Conservation (phyloP, 2,113 vertebrate genomes). For the Equus quagga region DNA sequence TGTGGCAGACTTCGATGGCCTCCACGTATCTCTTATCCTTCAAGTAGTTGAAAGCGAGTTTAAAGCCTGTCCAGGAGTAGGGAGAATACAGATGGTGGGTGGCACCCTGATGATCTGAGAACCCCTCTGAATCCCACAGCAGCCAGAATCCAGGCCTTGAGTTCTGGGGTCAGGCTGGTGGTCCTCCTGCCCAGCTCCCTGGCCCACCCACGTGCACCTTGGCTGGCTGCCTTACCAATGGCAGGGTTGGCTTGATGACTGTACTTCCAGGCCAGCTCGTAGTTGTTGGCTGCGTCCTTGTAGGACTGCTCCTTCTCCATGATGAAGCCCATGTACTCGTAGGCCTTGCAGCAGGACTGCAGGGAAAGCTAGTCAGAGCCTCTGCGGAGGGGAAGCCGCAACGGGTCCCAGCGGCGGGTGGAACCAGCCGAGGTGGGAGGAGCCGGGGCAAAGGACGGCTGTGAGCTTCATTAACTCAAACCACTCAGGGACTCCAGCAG, state of each 20-base stretch:
- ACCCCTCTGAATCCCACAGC: not conserved
- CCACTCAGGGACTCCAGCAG: not conserved
- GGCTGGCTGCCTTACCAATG: conserved; percentile 79
- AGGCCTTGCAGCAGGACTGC: conserved; percentile 90
- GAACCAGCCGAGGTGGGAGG: not conserved
- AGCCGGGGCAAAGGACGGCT: too few relatives aligned
- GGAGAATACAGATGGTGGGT: not conserved
- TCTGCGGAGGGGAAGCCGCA: accelerated
- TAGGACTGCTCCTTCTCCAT: conserved; percentile 89
- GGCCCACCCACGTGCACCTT: accelerated
- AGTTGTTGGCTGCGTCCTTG: conserved; percentile 87
- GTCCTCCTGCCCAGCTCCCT: not conserved
- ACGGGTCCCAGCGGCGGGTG: accelerated
- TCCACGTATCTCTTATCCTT: conserved; percentile 87
- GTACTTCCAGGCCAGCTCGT: conserved; percentile 89
- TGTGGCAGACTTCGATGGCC: conserved; percentile 86
- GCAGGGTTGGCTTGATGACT: conserved; percentile 83
- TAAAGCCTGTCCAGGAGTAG: conserved; percentile 83
- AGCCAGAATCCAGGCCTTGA: not conserved
- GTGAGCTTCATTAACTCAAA: not conserved
- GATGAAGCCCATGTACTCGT: conserved; percentile 89
- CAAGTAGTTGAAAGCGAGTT: conserved; percentile 89
- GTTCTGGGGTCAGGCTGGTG: not conserved
- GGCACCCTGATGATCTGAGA: not conserved
- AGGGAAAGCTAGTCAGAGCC: not conserved